These are phyloP conservation scores for Chironomus striatipennis DNA, from an alignment of 1,140 invertebrate genomes.

Conservation along the genomic window DNA sequence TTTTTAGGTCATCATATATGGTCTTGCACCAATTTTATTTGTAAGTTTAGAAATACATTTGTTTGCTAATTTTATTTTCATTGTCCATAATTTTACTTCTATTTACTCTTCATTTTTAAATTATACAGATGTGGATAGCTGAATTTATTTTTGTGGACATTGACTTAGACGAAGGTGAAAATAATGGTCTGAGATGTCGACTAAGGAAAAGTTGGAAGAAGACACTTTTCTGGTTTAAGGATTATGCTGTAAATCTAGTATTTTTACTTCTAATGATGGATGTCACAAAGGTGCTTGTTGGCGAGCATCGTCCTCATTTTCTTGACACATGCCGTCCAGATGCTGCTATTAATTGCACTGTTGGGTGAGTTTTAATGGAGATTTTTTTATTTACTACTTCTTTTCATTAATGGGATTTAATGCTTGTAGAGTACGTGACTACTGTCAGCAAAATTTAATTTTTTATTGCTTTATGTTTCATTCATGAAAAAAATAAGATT, in stretches of 20 bases:
- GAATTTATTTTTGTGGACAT: constrained; percentile 2
- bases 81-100: neutral
- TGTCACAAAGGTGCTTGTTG: constrained; percentile 18
- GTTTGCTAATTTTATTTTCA: constrained; percentile 16
- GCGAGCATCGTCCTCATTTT: constrained; percentile 24
- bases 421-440: too few species aligned
- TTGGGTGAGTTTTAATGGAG: neutral
- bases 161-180: neutral
- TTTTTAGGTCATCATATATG: neutral
- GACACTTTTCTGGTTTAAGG: neutral
- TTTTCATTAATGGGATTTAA: too few species aligned
- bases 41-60: constrained; percentile 4
- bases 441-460: too few species aligned
- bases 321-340: constrained; percentile 23
- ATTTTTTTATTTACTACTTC: too few species aligned
- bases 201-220: neutral
- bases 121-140: constrained; percentile 18
- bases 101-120: neutral
- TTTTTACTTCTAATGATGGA: constrained; percentile 21
- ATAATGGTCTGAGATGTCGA: neutral
- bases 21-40: neutral
- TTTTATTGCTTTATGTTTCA: too few species aligned
- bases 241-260: constrained; percentile 1
- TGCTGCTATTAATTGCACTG: constrained; percentile 18
- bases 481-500: too few species aligned